phyloP scores from a whole-genome alignment of 2,888 invertebrate genomes.

The Phalangium opilio region DNA sequence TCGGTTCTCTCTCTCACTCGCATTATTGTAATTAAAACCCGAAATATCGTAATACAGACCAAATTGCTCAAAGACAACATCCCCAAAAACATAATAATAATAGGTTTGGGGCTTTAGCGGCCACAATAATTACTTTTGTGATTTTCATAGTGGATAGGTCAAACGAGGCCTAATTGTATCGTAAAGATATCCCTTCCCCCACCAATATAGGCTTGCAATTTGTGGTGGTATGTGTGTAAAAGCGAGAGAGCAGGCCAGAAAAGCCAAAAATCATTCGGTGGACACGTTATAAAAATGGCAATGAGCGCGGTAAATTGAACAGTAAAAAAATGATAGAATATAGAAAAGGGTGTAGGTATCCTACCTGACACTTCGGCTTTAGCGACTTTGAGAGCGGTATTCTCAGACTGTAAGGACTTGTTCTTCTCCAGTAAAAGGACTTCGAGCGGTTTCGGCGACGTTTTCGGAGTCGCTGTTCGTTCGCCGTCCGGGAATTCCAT shows the following conservation, averaged over 20 bases:
- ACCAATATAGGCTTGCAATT: neutral
- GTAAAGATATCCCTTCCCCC: too few species aligned
- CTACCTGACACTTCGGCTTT: slow-evolving; percentile 33
- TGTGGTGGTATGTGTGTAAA: slow-evolving; percentile 1
- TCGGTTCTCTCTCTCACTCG: too few species aligned
- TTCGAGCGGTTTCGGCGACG: slow-evolving; percentile 45
- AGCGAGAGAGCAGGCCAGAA: neutral
- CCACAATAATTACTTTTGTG: too few species aligned
- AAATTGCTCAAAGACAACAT: too few species aligned
- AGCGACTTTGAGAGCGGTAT: slow-evolving; percentile 36
- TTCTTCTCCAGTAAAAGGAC: slow-evolving; percentile 59
- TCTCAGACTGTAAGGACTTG: slow-evolving; percentile 47
- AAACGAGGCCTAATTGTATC: too few species aligned
- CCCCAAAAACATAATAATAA: too few species aligned
- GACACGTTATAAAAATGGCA: too few species aligned
- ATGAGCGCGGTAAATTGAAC: slow-evolving; percentile 27
- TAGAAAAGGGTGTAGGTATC: neutral
- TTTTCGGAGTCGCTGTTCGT: slow-evolving; percentile 10
- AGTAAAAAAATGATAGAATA: neutral
- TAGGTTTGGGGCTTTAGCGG: too few species aligned
- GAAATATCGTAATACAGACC: too few species aligned
- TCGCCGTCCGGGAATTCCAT: slow-evolving; percentile 48
- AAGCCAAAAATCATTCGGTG: slow-evolving; percentile 22
- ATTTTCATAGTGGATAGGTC: too few species aligned
- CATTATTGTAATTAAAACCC: too few species aligned